Conservation (phyloP, 2,888 invertebrate genomes). For the Lithosia quadra region DNA sequence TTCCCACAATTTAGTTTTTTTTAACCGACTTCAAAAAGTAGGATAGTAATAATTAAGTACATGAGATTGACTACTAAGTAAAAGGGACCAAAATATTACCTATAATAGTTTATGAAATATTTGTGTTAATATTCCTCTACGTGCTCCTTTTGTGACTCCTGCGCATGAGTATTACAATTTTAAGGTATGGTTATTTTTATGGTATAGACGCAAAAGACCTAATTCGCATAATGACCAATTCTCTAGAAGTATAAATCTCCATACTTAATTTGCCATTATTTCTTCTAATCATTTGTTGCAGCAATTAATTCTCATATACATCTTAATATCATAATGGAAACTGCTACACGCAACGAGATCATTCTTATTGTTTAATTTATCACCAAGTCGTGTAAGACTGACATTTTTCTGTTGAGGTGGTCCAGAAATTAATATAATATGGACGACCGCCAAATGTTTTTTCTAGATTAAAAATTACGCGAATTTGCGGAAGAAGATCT, state of each 20-base stretch:
- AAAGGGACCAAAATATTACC: no score
- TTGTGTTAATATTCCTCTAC: neutral
- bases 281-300: neutral
- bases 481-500: constrained; percentile 20
- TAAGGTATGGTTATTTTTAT: neutral
- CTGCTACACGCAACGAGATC: neutral
- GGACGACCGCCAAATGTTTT: constrained; percentile 19
- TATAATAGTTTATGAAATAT: neutral
- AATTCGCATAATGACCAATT: no score
- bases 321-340: neutral
- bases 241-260: no score
- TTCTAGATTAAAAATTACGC: constrained; percentile 18
- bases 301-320: neutral
- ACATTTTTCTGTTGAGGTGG: neutral
- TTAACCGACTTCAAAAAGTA: no score
- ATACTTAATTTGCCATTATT: no score
- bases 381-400: neutral
- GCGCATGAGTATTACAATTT: neutral
- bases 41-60: no score
- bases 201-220: no score
- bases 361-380: neutral
- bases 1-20: no score
- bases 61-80: no score
- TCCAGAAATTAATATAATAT: neutral
- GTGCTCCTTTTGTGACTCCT: neutral